Percentiles rank a stretch among this genome's conserved stretches.
phyloP scores from a whole-genome alignment of 2,888 invertebrate species.

The Teleiodes luculella region DNA sequence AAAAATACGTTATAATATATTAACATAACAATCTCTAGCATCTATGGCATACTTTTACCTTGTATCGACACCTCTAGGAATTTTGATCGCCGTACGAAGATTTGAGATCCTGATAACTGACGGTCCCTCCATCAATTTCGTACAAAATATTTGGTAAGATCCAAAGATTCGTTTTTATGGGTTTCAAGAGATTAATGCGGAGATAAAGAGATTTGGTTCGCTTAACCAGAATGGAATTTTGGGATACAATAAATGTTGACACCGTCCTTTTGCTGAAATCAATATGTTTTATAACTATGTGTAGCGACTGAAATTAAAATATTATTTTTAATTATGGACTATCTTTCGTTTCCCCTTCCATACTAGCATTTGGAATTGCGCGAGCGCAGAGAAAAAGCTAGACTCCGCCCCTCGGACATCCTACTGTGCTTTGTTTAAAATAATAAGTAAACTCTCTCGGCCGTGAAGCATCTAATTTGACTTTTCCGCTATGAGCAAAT shows the following conservation, averaged over 20 bases:
- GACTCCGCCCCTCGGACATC: constrained; percentile 59
- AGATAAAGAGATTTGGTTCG: constrained; percentile 71
- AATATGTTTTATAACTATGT: background rate
- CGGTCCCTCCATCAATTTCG: constrained; percentile 71
- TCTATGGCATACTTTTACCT: constrained; percentile 54
- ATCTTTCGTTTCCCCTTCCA: constrained; percentile 35
- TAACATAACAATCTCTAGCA: constrained; percentile 40
- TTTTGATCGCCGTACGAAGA: constrained; percentile 67
- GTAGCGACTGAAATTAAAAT: background rate
- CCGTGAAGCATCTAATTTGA: constrained; percentile 38
- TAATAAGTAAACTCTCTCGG: constrained; percentile 43
- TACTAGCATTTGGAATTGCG: constrained; percentile 34
- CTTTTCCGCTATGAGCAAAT: constrained; percentile 8
- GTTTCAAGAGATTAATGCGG: constrained; percentile 68
- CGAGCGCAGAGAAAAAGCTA: constrained; percentile 40
- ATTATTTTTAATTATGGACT: constrained; percentile 29
- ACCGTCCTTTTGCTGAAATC: constrained; percentile 34
- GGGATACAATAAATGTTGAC: constrained; percentile 66
- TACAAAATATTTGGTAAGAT: constrained; percentile 74
- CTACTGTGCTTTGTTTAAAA: constrained; percentile 54
- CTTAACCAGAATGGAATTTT: constrained; percentile 49
- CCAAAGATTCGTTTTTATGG: constrained; percentile 71
- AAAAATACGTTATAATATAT: constrained; percentile 38
- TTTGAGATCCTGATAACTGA: constrained; percentile 60
- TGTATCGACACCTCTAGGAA: constrained; percentile 78